Base-by-base conservation (phyloP, 1,140 invertebrate genomes). In the Acromyrmex heyeri region DNA sequence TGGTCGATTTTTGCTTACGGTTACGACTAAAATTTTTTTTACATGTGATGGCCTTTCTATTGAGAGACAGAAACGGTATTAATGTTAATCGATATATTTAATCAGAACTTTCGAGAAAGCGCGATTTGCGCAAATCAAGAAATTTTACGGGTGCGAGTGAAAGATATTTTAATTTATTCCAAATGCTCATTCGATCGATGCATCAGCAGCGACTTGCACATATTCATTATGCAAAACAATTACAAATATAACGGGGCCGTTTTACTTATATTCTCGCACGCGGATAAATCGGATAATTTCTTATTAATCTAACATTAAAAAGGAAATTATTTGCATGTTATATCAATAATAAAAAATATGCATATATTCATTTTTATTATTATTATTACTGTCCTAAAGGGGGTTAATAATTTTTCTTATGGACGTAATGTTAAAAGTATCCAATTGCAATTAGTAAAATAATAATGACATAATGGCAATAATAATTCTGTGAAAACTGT, bases 201-300 rank as follows among this genome's bases (percentile, higher is more conserved):
- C 73, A 53, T 18, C 21, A n/a, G 30, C 55, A 34, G 73, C 30
- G 34, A 14, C 16, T 38, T 44, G 30, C 72, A 38, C 55, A 55
- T 24, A 44, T 34, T 76, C 34, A 76, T 76, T 76, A 76, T 76
- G 73, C 73, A 44, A 57, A 76, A 76, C 73, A 76, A 76, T 27
- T 76, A 55, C 55, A 59, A 76, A 38, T 59, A 59, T 14, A 30
- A 38, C 55, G 53, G 30, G 30, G 18, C 18, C 7, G n/a, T 75
- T 59, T 75, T 53, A 27, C 53, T 75, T 38, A 38, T 38, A 14
- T 50, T 48, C 27, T 59, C 30, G 34, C 3, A 2, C 34, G 12
- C 73, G 30, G 14, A 44, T 21, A 16, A 76, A 44, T 61, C 55
- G 55, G 16, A 61, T 76, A 76, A 59, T 61, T 76, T 76, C 27